Conservation (phyloP, 2,113 vertebrate species). For the Myiozetetes cayanensis region DNA sequence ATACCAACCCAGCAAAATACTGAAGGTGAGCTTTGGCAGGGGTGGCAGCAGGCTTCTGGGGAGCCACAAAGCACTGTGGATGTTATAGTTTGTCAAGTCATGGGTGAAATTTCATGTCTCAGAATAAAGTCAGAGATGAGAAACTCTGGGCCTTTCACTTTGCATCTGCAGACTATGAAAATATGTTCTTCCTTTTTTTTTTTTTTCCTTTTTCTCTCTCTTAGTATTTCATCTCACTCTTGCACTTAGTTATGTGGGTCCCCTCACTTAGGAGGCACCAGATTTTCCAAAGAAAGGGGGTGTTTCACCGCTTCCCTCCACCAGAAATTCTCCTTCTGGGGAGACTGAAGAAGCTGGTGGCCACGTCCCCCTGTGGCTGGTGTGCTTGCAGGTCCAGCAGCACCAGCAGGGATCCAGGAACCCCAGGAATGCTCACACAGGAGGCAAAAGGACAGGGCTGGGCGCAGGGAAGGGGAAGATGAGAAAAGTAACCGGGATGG, state of each 20-base stretch:
- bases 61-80: background rate
- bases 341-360: background rate
- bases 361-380: rapidly evolving
- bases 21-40: background rate
- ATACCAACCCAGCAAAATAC: background rate
- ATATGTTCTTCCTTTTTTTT: background rate
- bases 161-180: constrained; percentile 25
- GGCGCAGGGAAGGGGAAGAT: background rate
- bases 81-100: constrained; percentile 31
- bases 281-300: background rate
- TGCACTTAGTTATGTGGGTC: background rate
- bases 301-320: background rate
- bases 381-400: background rate
- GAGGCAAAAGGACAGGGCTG: background rate
- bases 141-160: constrained; percentile 34
- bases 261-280: background rate
- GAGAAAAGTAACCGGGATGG: background rate
- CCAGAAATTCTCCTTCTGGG: background rate
- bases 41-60: background rate
- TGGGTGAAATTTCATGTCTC: constrained; percentile 23
- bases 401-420: background rate
- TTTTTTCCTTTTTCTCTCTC: background rate
- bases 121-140: constrained; percentile 8
- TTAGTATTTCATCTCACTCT: background rate
- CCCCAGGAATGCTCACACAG: background rate